Conservation (phyloP, 2,888 invertebrate species). For the Metacarcinus magister region DNA sequence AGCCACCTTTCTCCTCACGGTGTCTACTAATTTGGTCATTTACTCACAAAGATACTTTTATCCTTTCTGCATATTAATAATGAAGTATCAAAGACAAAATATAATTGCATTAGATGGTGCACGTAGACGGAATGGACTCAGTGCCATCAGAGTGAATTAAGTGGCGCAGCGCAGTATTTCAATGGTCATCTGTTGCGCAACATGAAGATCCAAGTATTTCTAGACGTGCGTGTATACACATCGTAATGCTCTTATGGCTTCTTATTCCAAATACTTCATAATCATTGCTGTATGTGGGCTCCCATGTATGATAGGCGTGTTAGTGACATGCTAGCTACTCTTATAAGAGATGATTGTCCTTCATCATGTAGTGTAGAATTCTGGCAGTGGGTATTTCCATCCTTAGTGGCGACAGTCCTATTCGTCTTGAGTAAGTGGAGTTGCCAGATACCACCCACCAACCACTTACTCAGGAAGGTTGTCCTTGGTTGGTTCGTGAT, state of each 20-base stretch:
- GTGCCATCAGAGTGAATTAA: not conserved
- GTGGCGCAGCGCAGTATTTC: not conserved
- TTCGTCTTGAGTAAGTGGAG: not conserved
- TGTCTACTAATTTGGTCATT: no score
- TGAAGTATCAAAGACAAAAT: no score
- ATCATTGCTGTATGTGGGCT: not conserved
- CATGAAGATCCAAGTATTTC: no score
- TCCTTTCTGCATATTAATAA: no score
- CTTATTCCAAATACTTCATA: no score
- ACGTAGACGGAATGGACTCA: not conserved
- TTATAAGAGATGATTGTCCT: not conserved
- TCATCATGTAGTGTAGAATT: not conserved
- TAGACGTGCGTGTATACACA: no score
- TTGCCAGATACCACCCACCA: not conserved
- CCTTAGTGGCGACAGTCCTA: not conserved
- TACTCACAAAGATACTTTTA: no score
- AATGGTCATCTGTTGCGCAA: not conserved
- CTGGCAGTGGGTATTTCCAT: slow-evolving; percentile 12
- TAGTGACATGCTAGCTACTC: not conserved
- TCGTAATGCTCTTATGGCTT: no score
- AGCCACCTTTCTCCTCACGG: not conserved
- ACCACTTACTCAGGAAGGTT: not conserved
- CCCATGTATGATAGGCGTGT: not conserved
- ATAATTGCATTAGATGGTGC: no score
- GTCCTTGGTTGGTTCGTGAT: not conserved